Conservation (phyloP, 1,140 invertebrate genomes). For the Dendroctonus ponderosae region DNA sequence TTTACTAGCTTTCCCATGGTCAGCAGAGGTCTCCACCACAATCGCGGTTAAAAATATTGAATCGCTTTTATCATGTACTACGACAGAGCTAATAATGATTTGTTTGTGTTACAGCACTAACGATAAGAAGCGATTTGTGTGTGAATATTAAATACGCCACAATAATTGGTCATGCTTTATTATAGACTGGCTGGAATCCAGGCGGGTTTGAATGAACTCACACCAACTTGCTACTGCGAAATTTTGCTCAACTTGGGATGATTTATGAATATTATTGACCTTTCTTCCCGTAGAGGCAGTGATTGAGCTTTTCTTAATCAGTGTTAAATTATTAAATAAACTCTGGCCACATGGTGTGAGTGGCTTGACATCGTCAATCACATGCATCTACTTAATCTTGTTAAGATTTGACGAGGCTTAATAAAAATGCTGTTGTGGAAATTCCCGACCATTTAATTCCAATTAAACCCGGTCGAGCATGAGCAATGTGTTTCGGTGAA, state of each 20-base stretch:
- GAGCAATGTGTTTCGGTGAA: too few species aligned
- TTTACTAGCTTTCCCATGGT: neutral
- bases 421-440: slow-evolving; percentile 13
- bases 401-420: slow-evolving; percentile 6
- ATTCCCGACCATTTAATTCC: slow-evolving; percentile 1
- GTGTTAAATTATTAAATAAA: too few species aligned
- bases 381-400: neutral
- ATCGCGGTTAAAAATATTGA: neutral
- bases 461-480: neutral
- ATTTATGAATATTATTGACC: too few species aligned
- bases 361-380: too few species aligned
- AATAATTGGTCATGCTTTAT: slow-evolving; percentile 4
- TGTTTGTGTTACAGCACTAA: neutral
- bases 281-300: too few species aligned
- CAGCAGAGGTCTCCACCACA: neutral
- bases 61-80: neutral
- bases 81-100: neutral
- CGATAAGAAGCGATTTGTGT: slow-evolving; percentile 5
- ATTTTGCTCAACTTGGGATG: too few species aligned
- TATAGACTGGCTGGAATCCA: slow-evolving; percentile 7
- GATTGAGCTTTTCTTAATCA: too few species aligned
- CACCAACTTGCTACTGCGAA: too few species aligned
- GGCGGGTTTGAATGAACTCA: too few species aligned
- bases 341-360: too few species aligned
- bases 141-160: slow-evolving; percentile 6